Base-by-base conservation (phyloP, 2,113 vertebrate genomes). In the Hippopotamus amphibius region DNA sequence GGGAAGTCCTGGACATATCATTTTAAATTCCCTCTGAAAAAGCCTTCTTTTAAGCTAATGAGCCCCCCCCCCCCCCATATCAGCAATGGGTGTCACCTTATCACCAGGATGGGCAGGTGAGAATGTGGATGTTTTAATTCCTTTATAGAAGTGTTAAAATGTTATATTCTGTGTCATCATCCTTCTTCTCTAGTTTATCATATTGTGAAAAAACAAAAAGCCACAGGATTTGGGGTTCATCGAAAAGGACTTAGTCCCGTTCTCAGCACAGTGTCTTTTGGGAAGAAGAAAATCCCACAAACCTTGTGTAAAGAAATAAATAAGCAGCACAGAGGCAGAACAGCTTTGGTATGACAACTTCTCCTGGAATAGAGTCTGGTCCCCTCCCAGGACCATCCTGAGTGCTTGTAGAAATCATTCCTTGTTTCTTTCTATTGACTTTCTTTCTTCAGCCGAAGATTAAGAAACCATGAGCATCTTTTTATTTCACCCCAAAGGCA, bases 161-260 rank as follows among this genome's bases (percentile, higher is more conserved):
- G 6, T 16, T 1, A 9, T 1, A 16, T 24, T 41, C 57, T 17
- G 2, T 8, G 0, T 21, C 15, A 7, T 16, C 19, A 3, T n/a
- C n/a, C 0, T 16, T 65, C 41, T 41, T 43, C 48, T 59, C 14
- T 50, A 21, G 63, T 46, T 71, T 15, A 77, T n/a, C n/a, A 50
- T 15, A 59, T 21, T 43, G 17, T 33, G 43, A 14, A 28, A 13
- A 77, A 68, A 57, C 37, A 68, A 59, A 37, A 80, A 59, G 72
- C 72, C 53, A 6, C 4, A 5, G 63, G 83, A 68, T 22, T 59
- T 41, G 9, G n/a, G 9, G 16, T 3, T 79, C 53, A 69, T 30
- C 19, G 9, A 37, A 82, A 93, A 79, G 17, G 41, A 48, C 37
- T 76, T 28, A 17, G 37, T n/a, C 71, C 37, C 57, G 5, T 43